Evolutionary conservation across 2,797 vertebrate genomes (phyloP).

Genomic region (Columba guinea): DNA sequence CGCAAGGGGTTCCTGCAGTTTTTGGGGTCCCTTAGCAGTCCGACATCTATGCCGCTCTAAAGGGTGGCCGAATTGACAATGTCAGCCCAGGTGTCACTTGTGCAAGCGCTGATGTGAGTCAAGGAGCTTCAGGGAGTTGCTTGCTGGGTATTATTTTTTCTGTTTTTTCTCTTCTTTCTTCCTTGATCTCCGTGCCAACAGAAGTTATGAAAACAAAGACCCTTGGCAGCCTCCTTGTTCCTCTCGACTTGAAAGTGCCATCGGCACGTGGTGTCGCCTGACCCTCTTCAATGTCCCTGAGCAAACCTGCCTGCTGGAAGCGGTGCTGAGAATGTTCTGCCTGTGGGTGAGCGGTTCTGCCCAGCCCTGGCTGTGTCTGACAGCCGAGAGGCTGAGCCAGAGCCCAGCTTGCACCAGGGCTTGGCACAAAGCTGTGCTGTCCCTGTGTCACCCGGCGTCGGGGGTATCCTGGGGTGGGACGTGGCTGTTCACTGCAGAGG

Average conservation of each 20-base stretch:
- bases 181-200: conserved; percentile 31
- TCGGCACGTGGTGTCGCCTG: background rate
- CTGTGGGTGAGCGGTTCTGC: background rate
- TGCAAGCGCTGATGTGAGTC: conserved; percentile 6
- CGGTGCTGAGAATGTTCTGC: background rate
- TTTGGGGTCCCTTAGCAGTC: too few species aligned
- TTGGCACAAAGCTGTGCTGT: background rate
- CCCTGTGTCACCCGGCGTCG: accelerated
- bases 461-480: background rate
- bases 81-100: background rate
- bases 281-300: background rate
- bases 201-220: conserved; percentile 23
- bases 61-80: background rate
- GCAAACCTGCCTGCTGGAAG: background rate
- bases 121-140: background rate
- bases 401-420: accelerated
- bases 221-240: conserved; percentile 15
- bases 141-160: background rate
- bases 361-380: accelerated
- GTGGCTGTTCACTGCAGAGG: accelerated
- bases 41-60: too few species aligned
- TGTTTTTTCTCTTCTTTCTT: background rate
- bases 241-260: conserved; percentile 32
- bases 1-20: too few species aligned
- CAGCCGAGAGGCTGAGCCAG: accelerated